Percentiles rank a stretch among this genome's conserved stretches.
Conservation (phyloP, 2,113 vertebrate genomes). For the Strix aluco region DNA sequence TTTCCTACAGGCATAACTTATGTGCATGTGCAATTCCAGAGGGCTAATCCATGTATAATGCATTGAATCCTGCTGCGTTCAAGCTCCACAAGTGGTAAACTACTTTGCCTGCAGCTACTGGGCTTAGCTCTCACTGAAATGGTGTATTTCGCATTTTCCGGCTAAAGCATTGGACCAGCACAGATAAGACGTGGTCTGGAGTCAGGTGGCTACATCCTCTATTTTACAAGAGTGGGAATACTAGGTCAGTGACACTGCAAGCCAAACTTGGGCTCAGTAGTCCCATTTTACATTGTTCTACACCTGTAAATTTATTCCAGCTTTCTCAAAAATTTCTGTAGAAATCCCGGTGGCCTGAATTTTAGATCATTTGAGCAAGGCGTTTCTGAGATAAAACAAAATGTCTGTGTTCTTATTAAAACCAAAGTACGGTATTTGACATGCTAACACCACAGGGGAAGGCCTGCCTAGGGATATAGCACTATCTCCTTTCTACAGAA, state of each 20-base stretch:
- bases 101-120: not conserved
- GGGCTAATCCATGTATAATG: not conserved
- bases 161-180: not conserved
- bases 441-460: not conserved
- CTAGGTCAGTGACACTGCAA: not conserved
- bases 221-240: not conserved
- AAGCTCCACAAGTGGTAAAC: not conserved
- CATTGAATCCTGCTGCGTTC: not conserved
- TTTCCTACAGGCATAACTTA: constrained; percentile 35
- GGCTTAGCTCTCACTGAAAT: not conserved
- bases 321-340: not conserved
- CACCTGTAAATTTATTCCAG: not conserved
- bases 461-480: not conserved
- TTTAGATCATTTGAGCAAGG: not conserved
- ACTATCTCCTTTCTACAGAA: not conserved
- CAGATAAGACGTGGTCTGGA: not conserved
- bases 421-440: not conserved
- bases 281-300: not conserved
- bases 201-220: not conserved
- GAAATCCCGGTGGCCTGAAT: not conserved
- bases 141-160: not conserved
- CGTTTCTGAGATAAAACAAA: not conserved
- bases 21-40: not conserved
- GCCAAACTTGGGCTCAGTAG: not conserved
- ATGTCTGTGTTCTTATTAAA: not conserved